Percentiles rank a stretch among this genome's conserved stretches.
These are phyloP conservation scores for Synanthedon formicaeformis DNA, from an alignment of 2,888 invertebrate genomes.

Conservation along the genomic window DNA sequence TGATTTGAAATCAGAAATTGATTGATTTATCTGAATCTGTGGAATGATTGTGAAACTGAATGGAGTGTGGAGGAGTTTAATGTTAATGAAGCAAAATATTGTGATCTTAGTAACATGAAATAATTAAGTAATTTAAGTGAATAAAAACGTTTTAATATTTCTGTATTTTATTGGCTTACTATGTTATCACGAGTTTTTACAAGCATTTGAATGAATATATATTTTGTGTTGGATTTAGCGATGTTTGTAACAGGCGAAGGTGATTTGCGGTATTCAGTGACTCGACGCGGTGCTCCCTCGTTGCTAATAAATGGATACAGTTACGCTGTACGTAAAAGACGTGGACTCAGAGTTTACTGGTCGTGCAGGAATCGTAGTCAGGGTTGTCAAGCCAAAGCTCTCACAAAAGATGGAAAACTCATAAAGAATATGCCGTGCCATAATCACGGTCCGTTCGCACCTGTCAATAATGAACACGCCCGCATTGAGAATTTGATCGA, in stretches of 20 bases:
- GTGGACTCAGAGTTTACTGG: constrained; percentile 58
- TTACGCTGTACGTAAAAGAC: constrained; percentile 53
- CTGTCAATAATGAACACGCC: constrained; percentile 26
- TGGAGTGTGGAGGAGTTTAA: too few species aligned
- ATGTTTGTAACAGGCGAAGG: constrained; percentile 10
- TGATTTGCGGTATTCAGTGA: constrained; percentile 49
- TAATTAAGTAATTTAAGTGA: neutral
- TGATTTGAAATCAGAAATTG: too few species aligned
- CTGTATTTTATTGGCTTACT: neutral
- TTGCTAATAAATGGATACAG: constrained; percentile 47
- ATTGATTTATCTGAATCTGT: too few species aligned
- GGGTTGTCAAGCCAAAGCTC: constrained; percentile 47
- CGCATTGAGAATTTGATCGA: constrained; percentile 59
- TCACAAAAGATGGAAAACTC: constrained; percentile 44
- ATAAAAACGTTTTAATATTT: constrained; percentile 1
- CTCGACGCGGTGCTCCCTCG: constrained; percentile 55
- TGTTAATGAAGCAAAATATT: neutral
- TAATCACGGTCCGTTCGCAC: constrained; percentile 35
- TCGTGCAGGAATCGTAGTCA: constrained; percentile 42
- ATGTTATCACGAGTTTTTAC: neutral
- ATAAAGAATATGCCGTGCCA: constrained; percentile 28
- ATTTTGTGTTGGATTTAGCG: neutral
- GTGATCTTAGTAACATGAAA: constrained; percentile 7
- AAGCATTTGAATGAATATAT: neutral
- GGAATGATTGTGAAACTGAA: too few species aligned